Evolutionary conservation across 2,113 vertebrate genomes (phyloP).

Genomic region (Rhinoderma darwinii): DNA sequence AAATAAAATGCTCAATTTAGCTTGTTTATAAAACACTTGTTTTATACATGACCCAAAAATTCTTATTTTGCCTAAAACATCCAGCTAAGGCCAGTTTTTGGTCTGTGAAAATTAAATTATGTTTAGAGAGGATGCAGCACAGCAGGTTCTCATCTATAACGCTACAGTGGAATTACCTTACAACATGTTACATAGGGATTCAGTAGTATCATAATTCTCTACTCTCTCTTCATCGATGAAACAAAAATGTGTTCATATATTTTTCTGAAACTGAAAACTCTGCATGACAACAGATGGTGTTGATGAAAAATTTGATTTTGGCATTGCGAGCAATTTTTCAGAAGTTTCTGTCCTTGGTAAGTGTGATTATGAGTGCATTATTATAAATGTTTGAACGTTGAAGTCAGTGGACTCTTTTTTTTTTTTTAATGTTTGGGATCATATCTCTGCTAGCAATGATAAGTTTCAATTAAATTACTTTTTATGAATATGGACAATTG

Average conservation of each 20-base stretch:
- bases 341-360: slow-evolving; percentile 27
- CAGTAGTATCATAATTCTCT: slow-evolving; percentile 1
- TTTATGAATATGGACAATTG: slow-evolving; percentile 7
- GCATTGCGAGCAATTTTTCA: slow-evolving; percentile 25
- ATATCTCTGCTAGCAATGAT: slow-evolving; percentile 8
- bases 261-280: slow-evolving; percentile 13
- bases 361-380: slow-evolving; percentile 3
- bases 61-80: not conserved
- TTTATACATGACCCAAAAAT: not conserved
- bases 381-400: slow-evolving; percentile 11
- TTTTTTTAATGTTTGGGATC: slow-evolving; percentile 13
- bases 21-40: not conserved
- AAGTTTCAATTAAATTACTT: slow-evolving; percentile 15
- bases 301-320: slow-evolving; percentile 41
- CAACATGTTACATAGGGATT: slow-evolving; percentile 30
- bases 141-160: slow-evolving; percentile 8
- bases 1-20: not conserved
- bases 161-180: slow-evolving; percentile 21
- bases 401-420: not conserved
- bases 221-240: slow-evolving; percentile 18
- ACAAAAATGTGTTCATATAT: slow-evolving; percentile 14
- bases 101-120: not conserved
- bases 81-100: not conserved
- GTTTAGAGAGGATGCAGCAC: not conserved
- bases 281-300: slow-evolving; percentile 40